Evolutionary conservation across 1,140 invertebrate species (phyloP).

Genomic region (Bombus difficillimus): DNA sequence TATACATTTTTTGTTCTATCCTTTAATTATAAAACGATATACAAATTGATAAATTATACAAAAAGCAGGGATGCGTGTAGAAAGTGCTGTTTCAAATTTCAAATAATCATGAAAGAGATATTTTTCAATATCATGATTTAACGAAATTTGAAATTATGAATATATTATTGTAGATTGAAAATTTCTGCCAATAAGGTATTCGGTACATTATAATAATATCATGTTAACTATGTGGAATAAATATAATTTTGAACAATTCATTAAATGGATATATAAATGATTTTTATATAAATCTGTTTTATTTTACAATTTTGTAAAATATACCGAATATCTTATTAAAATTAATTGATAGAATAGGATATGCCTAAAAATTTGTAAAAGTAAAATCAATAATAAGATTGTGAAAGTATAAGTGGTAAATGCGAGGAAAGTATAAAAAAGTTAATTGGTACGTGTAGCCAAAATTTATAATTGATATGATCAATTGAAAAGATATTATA

Average conservation of each 20-base stretch:
- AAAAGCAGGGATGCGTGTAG: conserved; percentile 17
- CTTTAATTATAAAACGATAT: conserved; percentile 29
- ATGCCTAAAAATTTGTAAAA: conserved; percentile 61
- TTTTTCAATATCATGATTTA: conserved; percentile 21
- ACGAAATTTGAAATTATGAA: conserved; percentile 27
- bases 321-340: conserved; percentile 55
- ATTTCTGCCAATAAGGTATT: conserved; percentile 26
- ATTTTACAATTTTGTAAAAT: background rate
- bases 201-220: background rate
- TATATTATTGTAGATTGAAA: conserved; percentile 41
- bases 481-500: conserved; percentile 22
- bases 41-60: conserved; percentile 36
- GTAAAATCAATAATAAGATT: conserved; percentile 37
- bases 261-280: background rate
- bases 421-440: conserved; percentile 8
- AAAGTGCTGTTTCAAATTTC: conserved; percentile 27
- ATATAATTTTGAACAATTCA: background rate
- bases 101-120: conserved; percentile 1
- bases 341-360: conserved; percentile 64
- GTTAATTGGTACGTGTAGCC: conserved; percentile 25
- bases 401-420: conserved; percentile 12
- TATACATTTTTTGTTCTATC: background rate
- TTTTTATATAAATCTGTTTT: conserved; percentile 10
- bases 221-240: background rate
- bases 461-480: conserved; percentile 40